Conservation (phyloP, 2,113 vertebrate species). For the Poecile atricapillus region DNA sequence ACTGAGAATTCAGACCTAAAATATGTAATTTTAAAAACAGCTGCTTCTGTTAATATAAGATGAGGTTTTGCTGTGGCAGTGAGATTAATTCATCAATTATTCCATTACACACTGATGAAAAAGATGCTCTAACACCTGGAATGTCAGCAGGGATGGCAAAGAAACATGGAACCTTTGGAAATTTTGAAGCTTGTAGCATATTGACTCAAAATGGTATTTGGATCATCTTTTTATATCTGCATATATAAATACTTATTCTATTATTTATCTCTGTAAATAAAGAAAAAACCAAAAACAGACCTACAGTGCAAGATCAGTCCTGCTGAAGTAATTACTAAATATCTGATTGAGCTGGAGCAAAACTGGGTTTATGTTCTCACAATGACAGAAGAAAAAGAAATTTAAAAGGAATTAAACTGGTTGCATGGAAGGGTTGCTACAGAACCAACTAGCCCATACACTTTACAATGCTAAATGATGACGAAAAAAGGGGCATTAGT, state of each 20-base stretch:
- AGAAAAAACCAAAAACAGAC: background rate
- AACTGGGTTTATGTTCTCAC: background rate
- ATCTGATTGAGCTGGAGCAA: background rate
- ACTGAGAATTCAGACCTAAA: background rate
- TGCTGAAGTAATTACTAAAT: background rate
- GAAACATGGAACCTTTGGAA: background rate
- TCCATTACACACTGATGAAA: background rate
- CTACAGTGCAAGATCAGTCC: background rate
- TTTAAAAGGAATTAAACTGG: background rate
- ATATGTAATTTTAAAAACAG: background rate
- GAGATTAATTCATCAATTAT: background rate
- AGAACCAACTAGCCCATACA: background rate
- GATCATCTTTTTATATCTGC: background rate
- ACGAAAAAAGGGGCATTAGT: background rate
- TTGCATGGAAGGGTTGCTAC: background rate
- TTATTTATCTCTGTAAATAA: background rate
- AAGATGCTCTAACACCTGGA: background rate
- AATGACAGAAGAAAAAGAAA: background rate
- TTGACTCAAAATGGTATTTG: background rate
- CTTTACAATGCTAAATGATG: background rate
- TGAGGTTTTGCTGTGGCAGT: background rate
- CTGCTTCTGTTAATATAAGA: background rate
- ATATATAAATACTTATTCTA: background rate
- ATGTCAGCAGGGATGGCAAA: background rate
- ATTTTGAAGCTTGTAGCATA: background rate